Evolutionary conservation across 2,888 invertebrate species (phyloP).

Genomic region (Druceiella hillmani): DNA sequence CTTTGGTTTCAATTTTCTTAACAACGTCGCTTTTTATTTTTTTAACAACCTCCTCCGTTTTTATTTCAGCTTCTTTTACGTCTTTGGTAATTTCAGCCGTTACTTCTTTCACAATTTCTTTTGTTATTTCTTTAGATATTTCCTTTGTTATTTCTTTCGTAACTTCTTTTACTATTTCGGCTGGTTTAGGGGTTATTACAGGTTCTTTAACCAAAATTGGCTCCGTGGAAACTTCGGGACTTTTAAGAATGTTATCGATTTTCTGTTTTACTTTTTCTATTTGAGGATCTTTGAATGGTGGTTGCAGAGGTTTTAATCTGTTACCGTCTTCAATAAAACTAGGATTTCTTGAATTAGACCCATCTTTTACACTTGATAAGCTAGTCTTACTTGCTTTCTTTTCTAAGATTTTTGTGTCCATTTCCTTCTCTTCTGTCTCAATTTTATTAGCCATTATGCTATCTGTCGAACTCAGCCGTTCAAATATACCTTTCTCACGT

Average conservation of each 20-base stretch:
- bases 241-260: slow-evolving; percentile 45
- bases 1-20: too few species aligned
- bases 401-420: slow-evolving; percentile 28
- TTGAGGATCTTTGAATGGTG: slow-evolving; percentile 47
- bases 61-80: slow-evolving; percentile 27
- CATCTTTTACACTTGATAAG: slow-evolving; percentile 18
- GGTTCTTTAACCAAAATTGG: slow-evolving; percentile 36
- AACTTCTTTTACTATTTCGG: slow-evolving; percentile 32
- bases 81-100: slow-evolving; percentile 29
- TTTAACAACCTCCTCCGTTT: slow-evolving; percentile 32
- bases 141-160: slow-evolving; percentile 31
- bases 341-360: slow-evolving; percentile 21
- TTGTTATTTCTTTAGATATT: slow-evolving; percentile 34
- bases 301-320: slow-evolving; percentile 40
- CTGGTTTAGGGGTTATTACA: slow-evolving; percentile 32
- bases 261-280: slow-evolving; percentile 45
- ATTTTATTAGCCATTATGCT: slow-evolving; percentile 38
- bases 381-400: slow-evolving; percentile 24
- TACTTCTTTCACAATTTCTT: slow-evolving; percentile 26
- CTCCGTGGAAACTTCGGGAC: slow-evolving; percentile 45
- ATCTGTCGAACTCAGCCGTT: slow-evolving; percentile 43
- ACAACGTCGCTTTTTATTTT: too few species aligned
- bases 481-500: slow-evolving; percentile 45
- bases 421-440: slow-evolving; percentile 25
- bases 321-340: slow-evolving; percentile 36